A percentile compares a stretch with the other conserved stretches of the same genome.
phyloP scores from a whole-genome alignment of 2,888 invertebrate species.

The Callyntrura guangdongensis region DNA sequence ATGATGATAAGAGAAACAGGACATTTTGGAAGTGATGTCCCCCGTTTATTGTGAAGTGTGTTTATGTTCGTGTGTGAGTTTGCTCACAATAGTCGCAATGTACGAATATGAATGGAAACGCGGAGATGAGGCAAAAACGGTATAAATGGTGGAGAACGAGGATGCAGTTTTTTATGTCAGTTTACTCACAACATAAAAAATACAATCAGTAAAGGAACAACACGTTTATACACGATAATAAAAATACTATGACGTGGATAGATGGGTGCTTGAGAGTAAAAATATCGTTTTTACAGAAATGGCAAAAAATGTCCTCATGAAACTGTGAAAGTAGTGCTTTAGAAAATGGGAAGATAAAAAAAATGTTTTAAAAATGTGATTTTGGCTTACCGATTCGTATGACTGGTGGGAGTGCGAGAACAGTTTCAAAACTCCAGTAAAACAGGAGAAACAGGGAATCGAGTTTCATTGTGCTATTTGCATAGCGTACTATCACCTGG shows the following conservation, averaged over 20 bases:
- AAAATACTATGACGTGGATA: too few relatives aligned
- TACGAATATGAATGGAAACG: background rate
- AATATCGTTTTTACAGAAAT: background rate
- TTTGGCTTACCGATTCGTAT: constrained; percentile 83
- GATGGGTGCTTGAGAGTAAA: too few relatives aligned
- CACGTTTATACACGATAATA: background rate
- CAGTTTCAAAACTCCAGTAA: constrained; percentile 81
- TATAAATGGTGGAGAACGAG: background rate
- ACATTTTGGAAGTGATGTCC: constrained; percentile 3
- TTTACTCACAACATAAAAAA: constrained; percentile 32
- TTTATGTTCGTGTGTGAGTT: background rate
- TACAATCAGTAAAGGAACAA: constrained; percentile 13
- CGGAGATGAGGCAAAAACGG: background rate
- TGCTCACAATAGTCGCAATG: background rate
- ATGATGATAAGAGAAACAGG: constrained; percentile 32
- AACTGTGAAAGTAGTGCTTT: background rate
- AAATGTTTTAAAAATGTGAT: background rate
- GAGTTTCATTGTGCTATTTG: constrained; percentile 81
- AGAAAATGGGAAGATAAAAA: background rate
- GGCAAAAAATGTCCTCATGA: background rate
- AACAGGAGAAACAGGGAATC: constrained; percentile 77
- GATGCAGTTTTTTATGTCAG: background rate
- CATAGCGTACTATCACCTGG: constrained; percentile 75
- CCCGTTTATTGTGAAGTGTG: constrained; percentile 1
- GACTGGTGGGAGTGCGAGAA: constrained; percentile 81